Base-by-base conservation (phyloP, 2,888 invertebrate species). In the Scotopteryx bipunctaria region DNA sequence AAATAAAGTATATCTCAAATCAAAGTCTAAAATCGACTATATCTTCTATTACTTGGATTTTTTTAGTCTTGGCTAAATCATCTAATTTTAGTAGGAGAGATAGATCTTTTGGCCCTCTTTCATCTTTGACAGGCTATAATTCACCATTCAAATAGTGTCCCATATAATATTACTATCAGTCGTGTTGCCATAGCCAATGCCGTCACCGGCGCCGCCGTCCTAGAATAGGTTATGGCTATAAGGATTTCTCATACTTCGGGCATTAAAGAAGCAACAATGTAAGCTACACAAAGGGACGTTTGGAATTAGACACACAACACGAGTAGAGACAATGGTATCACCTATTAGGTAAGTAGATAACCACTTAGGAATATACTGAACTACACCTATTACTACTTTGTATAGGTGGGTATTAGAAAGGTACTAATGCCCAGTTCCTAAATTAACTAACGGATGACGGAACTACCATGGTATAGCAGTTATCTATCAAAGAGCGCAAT, bases 141-240 rank as follows among this genome's bases (percentile, higher is more conserved):
- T 27, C 27, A 27, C 5, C 27, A 27, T 19, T 41, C 9, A 40
- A 16, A 48, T 57, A 38, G 51, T 61, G 60, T 69, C 78, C 78
- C 66, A 76, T 76, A 76, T 74, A 73, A 69, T 64, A 65, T 71
- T 66, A 67, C 68, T 69, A 76, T 72, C 64, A 55, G 60, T 61
- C 59, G 48, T 69, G 68, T 67, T 64, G 65, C 59, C 47, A 61
- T 59, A 33, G 27, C 1, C 41, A 75, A 78, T 83, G 83, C 75
- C 83, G 83, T 81, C 82, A 84, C 73, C 72, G 55, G 64, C 63
- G 82, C 81, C 63, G 82, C 81, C 82, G 83, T 78, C 82, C 61
- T 59, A 59, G 58, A 70, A 63, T 66, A 36, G 40, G 62, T 52
- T 66, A 60, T 59, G 65, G 59, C 48, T 62, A 60, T 66, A 64